A percentile compares a stretch with the other conserved stretches of the same genome.
These are phyloP conservation scores for Dermochelys coriacea DNA, from an alignment of 2,797 vertebrate genomes.

Conservation along the genomic window DNA sequence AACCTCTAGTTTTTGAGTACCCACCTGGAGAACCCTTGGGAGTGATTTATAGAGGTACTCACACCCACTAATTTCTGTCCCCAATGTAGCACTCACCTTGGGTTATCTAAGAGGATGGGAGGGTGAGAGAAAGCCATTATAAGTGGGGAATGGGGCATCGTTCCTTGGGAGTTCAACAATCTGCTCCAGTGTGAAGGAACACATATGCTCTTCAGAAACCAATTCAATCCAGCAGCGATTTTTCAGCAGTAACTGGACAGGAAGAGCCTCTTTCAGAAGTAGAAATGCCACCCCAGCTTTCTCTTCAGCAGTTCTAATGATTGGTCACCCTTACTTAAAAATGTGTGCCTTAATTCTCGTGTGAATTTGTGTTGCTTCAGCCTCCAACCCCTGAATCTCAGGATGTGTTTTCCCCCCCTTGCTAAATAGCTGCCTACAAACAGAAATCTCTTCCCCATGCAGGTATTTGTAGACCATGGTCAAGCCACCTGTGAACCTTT, in stretches of 20 bases:
- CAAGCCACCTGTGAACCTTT: not conserved
- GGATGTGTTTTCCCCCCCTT: accelerated
- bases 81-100: not conserved
- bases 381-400: not conserved
- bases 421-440: not conserved
- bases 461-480: not conserved
- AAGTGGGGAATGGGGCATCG: not conserved
- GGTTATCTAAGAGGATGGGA: not conserved
- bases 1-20: not conserved
- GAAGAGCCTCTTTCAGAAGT: not conserved
- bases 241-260: not conserved
- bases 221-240: not conserved
- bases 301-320: not conserved
- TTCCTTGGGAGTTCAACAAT: not conserved
- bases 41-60: not conserved
- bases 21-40: not conserved
- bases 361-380: not conserved
- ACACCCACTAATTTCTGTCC: not conserved
- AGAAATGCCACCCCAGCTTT: not conserved
- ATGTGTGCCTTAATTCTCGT: not conserved
- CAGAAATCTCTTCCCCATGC: not conserved
- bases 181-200: not conserved
- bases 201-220: not conserved
- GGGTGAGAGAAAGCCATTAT: not conserved
- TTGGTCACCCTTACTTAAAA: not conserved